Percentiles rank a stretch among this genome's conserved stretches.
Conservation (phyloP, 2,113 vertebrate species). For the Solea senegalensis region DNA sequence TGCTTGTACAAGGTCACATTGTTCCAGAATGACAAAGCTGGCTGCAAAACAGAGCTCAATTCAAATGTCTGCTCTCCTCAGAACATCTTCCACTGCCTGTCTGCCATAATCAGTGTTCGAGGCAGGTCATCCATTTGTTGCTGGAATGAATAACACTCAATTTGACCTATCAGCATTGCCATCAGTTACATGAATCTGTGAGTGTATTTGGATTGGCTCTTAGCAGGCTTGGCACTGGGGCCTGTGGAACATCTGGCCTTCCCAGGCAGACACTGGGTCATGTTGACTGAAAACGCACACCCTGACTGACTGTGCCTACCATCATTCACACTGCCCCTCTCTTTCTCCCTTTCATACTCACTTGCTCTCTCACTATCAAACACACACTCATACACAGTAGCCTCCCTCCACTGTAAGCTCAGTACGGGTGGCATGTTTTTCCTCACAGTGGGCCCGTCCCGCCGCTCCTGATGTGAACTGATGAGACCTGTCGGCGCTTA, state of each 20-base stretch:
- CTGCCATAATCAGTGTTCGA: constrained; percentile 60
- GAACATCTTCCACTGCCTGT: constrained; percentile 54
- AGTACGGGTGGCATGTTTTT: constrained; percentile 52
- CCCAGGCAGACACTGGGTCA: constrained; percentile 51
- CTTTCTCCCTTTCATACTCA: background rate
- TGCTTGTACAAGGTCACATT: constrained; percentile 59
- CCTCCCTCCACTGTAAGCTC: background rate
- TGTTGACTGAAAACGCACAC: constrained; percentile 54
- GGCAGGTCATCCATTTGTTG: constrained; percentile 58
- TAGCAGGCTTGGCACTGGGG: constrained; percentile 69
- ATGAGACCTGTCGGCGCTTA: constrained; percentile 72
- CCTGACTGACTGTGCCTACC: constrained; percentile 4
- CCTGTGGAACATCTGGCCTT: constrained; percentile 77
- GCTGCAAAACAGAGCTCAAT: constrained; percentile 30
- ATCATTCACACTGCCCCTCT: constrained; percentile 8
- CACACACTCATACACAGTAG: background rate
- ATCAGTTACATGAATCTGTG: constrained; percentile 67
- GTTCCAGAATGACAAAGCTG: constrained; percentile 48
- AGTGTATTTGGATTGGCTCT: constrained; percentile 69
- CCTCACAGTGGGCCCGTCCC: constrained; percentile 48
- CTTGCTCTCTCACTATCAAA: background rate
- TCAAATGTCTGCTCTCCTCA: constrained; percentile 46
- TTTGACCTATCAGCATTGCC: constrained; percentile 73
- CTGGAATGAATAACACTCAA: constrained; percentile 69
- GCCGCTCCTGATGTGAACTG: constrained; percentile 73